Evolutionary conservation across 1,140 invertebrate species (phyloP).

Genomic region (Berghia stephanieae): DNA sequence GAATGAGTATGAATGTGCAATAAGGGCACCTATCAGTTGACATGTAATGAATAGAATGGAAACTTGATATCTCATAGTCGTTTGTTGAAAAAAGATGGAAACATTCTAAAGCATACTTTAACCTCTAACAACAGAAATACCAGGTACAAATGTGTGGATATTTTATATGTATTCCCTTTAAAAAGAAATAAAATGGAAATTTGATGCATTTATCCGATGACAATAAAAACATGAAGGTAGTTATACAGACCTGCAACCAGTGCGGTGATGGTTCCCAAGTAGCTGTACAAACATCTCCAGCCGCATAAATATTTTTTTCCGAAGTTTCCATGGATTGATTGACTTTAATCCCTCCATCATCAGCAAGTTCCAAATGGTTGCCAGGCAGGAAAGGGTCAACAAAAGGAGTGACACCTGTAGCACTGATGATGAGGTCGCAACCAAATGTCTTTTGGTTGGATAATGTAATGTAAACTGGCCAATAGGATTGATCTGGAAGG

Average conservation of each 20-base stretch:
- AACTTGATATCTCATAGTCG: too few relatives aligned
- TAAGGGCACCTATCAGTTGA: too few relatives aligned
- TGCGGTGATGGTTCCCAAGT: conserved; percentile 80
- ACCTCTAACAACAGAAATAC: too few relatives aligned
- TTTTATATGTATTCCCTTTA: too few relatives aligned
- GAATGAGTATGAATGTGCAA: too few relatives aligned
- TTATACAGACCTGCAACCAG: conserved; percentile 81
- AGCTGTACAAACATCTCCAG: conserved; percentile 90
- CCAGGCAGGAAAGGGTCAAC: conserved; percentile 58
- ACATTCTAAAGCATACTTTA: too few relatives aligned
- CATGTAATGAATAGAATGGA: too few relatives aligned
- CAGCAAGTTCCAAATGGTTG: conserved; percentile 71
- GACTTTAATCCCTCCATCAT: conserved; percentile 78
- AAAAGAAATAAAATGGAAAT: too few relatives aligned
- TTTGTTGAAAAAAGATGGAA: too few relatives aligned
- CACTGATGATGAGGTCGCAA: conserved; percentile 94
- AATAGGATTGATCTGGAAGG: conserved; percentile 59
- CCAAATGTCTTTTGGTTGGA: conserved; percentile 79
- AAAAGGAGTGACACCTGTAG: conserved; percentile 88
- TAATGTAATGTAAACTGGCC: conserved; percentile 79
- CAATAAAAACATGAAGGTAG: too few relatives aligned
- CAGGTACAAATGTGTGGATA: too few relatives aligned
- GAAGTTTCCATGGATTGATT: conserved; percentile 88
- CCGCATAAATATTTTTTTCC: conserved; percentile 84
- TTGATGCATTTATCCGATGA: too few relatives aligned